These are phyloP conservation scores for Lerema accius DNA, from an alignment of 1,140 invertebrate species.

Conservation along the genomic window DNA sequence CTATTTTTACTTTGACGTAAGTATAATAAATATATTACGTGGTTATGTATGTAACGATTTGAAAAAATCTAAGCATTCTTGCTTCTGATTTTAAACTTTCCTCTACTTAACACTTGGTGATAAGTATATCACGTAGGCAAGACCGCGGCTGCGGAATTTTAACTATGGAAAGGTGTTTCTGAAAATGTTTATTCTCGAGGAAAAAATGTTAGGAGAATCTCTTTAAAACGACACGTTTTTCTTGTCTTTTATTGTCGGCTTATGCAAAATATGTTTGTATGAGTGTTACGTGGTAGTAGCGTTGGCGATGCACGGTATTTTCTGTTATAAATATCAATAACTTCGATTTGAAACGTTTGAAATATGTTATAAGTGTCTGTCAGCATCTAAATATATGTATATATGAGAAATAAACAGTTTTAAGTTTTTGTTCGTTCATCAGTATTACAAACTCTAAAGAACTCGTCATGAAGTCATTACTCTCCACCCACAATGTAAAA, in stretches of 20 bases:
- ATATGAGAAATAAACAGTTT: no score
- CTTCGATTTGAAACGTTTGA: neutral
- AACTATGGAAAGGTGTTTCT: constrained; percentile 71
- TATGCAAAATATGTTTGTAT: constrained; percentile 66
- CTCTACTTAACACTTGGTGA: constrained; percentile 59
- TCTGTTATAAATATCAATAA: constrained; percentile 40
- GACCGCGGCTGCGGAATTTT: constrained; percentile 66
- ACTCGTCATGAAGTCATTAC: no score
- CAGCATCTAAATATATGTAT: no score
- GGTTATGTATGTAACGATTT: neutral
- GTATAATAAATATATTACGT: no score
- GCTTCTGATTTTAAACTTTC: constrained; percentile 30
- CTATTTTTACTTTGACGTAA: no score
- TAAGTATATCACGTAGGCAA: constrained; percentile 78
- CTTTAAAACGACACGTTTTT: constrained; percentile 53
- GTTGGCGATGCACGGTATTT: constrained; percentile 20
- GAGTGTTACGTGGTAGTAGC: constrained; percentile 54
- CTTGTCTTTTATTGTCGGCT: constrained; percentile 70
- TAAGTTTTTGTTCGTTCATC: no score
- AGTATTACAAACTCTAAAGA: no score
- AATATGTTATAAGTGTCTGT: no score
- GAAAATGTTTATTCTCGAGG: constrained; percentile 66
- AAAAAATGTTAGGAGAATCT: constrained; percentile 62
- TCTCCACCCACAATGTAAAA: no score
- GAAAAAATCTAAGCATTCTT: constrained; percentile 27